Evolutionary conservation across 2,888 invertebrate species (phyloP), one percentile per base, ranked within the genome.

Genomic region (Mactromeris polynyma): DNA sequence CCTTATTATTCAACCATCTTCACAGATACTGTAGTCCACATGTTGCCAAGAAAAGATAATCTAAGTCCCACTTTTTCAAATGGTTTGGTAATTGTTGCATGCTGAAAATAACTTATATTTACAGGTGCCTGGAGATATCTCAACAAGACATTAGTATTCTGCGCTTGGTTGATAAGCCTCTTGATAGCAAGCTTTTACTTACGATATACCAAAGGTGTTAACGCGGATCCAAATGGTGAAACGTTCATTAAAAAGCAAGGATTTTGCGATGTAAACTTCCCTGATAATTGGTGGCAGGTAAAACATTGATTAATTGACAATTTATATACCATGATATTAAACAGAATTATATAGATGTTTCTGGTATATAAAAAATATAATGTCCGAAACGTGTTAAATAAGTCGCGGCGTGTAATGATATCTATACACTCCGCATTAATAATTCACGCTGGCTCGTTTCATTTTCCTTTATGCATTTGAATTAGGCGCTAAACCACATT

Each of bases 101-200:
- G 26, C 58, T 64, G 58, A 9, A 26, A 26, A 64, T 36, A 4
- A 4, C 4, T 64, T 64, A 26, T 26, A 64, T 79, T 83, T 73
- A 40, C 46, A 83, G 83, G 83, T 21, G 46, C 46, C 2, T 83
- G 83, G 40, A 26, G 46, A 21, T 51, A 69, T 77, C 58, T 88
- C 31, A 85, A 88, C 46, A 88, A 88, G 31, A 58, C 77, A 1
- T 69, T 88, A 26, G 88, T 88, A 2, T 80, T 85, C 31, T 69
- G 85, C 21, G 88, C 85, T 7, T 88, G 88, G 88, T 42, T 84
- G 7, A 40, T 88, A 19, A 85, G 88, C 21, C 31, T 88, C 21
- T 31, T 78, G 14, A 21, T 46, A 9, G 58, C 88, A 11, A 42
- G 81, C 19, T 78, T 85, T 17, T 88, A 17, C 38, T 36, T 86